Evolutionary conservation across 2,113 vertebrate species (phyloP).

Genomic region (Lates calcarifer): DNA sequence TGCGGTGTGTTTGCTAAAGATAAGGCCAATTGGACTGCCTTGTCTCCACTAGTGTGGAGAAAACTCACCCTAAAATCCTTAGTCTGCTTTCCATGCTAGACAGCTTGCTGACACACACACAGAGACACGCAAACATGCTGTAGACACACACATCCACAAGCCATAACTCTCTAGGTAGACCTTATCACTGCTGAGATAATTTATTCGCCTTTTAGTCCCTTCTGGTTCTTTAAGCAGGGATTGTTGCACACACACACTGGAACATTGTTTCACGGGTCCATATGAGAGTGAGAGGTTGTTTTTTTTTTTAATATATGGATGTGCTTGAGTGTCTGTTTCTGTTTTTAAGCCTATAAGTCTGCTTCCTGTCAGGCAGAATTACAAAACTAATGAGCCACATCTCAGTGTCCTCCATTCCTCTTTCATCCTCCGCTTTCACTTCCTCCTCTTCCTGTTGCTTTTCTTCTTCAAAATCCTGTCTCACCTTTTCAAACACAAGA

Average conservation of each 20-base stretch:
- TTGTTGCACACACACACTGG: conserved; percentile 14
- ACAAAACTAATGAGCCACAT: conserved; percentile 63
- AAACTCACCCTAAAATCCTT: conserved; percentile 40
- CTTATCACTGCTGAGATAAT: conserved; percentile 31
- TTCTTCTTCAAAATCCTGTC: conserved; percentile 26
- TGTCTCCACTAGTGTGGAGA: conserved; percentile 52
- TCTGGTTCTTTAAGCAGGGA: neutral
- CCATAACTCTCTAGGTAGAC: conserved; percentile 26
- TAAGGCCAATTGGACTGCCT: conserved; percentile 64
- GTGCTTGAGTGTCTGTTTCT: conserved; percentile 15
- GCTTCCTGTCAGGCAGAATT: conserved; percentile 51
- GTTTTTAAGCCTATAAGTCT: conserved; percentile 42
- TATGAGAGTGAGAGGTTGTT: neutral
- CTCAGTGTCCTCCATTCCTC: conserved; percentile 28
- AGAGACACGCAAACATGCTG: neutral
- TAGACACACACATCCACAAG: neutral
- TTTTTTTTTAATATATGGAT: conserved; percentile 20
- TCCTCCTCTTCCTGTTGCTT: conserved; percentile 19
- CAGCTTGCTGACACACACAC: conserved; percentile 7
- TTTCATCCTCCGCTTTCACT: conserved; percentile 35
- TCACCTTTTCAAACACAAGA: conserved; percentile 40
- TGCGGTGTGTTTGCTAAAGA: conserved; percentile 70
- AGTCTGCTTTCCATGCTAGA: conserved; percentile 28
- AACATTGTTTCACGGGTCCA: conserved; percentile 8
- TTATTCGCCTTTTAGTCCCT: conserved; percentile 23